Evolutionary conservation across 2,797 vertebrate genomes (phyloP), one percentile per base, ranked within the genome.

Genomic region (Anguilla obscura): DNA sequence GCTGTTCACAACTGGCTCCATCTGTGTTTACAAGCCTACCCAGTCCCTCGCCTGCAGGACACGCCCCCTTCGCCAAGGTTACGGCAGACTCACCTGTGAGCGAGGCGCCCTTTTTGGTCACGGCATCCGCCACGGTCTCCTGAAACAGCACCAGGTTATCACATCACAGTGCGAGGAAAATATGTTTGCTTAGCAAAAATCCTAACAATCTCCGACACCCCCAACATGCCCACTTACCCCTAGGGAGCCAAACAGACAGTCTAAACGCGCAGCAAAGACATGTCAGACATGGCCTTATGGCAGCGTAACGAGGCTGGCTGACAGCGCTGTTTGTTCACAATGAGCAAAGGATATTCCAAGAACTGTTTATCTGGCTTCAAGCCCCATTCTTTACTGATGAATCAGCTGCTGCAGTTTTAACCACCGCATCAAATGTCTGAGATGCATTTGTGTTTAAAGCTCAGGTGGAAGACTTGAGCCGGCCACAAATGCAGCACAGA

Each of bases 81-180:
- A 45, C 33, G 14, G 74, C 74, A 4, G 30, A 89, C 89, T 91
- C 89, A 97, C 97, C 96, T 66, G 96, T 96, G 90, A 97, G 93
- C 50, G 93, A 93, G 40, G 95, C 92, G 24, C 96, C 96, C 92
- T 93, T 96, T 94, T 96, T 96, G 74, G 91, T 93, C 86, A 91
- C 91, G 83, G 90, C 92, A 88, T 96, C 94, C 48, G 93, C 92
- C 90, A 92, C 93, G 89, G 94, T 95, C 86, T 92, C 94, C 96
- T 97, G 91, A 0, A 93, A 93, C 33, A 16, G 89, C 2, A 85
- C 56, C 54, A 91, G 30, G 66, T 86, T 83, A 87, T 18, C 63
- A 24, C 21, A 54, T 66, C 30, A 30, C 7, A 36, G 16, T 7
- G 36, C 12, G 30, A 16, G 33, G 66, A 30, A 71, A 30, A 1